Base-by-base conservation (phyloP, 2,113 vertebrate species). In the Leptobrachium leishanense region DNA sequence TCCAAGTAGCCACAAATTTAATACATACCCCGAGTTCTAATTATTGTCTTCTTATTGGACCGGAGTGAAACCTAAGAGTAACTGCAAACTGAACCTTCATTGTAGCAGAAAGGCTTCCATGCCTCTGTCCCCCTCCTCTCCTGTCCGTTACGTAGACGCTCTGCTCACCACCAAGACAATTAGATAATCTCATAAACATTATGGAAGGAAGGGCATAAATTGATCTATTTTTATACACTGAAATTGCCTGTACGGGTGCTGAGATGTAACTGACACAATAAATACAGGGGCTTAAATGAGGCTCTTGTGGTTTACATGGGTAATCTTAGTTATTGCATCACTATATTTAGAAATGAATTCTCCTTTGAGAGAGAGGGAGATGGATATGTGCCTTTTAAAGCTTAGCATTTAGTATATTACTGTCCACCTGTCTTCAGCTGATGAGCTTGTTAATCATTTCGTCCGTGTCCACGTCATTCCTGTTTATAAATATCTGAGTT, bases 131-230 rank as follows among this genome's bases (percentile, higher is more conserved):
- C 50, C 50, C 13, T 8, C 11, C 13, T 59, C 55, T 59, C 13
- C 20, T 64, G 62, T 64, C n/a, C 62, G 39, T 64, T 5, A 64
- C 62, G 3, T 2, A 64, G 13, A 64, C n/a, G n/a, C 2, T 39
- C 31, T 64, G 62, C 62, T 39, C 62, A 64, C n/a, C 62, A 39
- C 62, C 10, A 20, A 64, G 62, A 64, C 62, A 64, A 64, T 64
- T 64, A 64, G n/a, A 20, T 39, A 20, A 13, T 39, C n/a, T 39
- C 62, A 39, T 64, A 64, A 64, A 64, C 6, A 64, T 64, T 39
- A 20, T 20, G 62, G 31, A 64, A 64, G 62, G n/a, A 64, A 20
- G 62, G 62, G 13, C 20, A 64, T 2, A 5, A 20, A 2, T 31
- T 39, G 62, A 31, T 39, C 62, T 64, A 31, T 64, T 64, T 64